phyloP scores from a whole-genome alignment of 2,888 invertebrate species.

The Tenthredo notha region DNA sequence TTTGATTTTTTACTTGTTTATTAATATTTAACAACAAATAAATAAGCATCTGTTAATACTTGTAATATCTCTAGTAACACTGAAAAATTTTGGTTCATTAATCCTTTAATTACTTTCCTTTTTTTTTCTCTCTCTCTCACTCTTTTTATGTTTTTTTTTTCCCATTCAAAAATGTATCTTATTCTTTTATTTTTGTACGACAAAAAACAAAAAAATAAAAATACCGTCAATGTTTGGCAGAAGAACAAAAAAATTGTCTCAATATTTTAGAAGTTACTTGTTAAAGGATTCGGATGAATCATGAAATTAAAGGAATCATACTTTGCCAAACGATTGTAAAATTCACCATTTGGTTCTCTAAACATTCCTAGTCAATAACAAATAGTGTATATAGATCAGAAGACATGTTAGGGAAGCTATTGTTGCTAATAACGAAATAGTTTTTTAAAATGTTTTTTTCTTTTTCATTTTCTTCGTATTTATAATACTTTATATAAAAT shows the following conservation, averaged over 20 bases:
- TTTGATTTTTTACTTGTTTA: slow-evolving; percentile 73
- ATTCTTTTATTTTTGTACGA: slow-evolving; percentile 25
- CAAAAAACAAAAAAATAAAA: neutral
- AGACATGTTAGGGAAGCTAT: slow-evolving; percentile 73
- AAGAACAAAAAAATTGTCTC: neutral
- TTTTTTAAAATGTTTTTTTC: slow-evolving; percentile 56
- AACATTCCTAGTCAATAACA: slow-evolving; percentile 72
- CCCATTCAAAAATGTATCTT: neutral
- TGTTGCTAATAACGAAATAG: slow-evolving; percentile 64
- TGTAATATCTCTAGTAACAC: slow-evolving; percentile 74
- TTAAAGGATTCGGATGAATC: slow-evolving; percentile 8
- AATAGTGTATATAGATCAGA: slow-evolving; percentile 66
- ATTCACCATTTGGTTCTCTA: slow-evolving; percentile 61
- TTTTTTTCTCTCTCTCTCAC: neutral
- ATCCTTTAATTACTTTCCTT: slow-evolving; percentile 59
- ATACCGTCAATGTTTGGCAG: slow-evolving; percentile 27
- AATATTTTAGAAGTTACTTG: slow-evolving; percentile 14
- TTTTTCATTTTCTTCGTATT: slow-evolving; percentile 54
- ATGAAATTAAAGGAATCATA: slow-evolving; percentile 31
- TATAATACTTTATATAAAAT: slow-evolving; percentile 57
- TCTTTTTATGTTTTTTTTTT: neutral
- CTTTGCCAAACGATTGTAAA: slow-evolving; percentile 28
- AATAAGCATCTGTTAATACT: slow-evolving; percentile 76
- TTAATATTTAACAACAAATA: slow-evolving; percentile 76
- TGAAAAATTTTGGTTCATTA: slow-evolving; percentile 67